These are phyloP conservation scores for Gryllus bimaculatus DNA, from an alignment of 1,140 invertebrate genomes.

Conservation along the genomic window DNA sequence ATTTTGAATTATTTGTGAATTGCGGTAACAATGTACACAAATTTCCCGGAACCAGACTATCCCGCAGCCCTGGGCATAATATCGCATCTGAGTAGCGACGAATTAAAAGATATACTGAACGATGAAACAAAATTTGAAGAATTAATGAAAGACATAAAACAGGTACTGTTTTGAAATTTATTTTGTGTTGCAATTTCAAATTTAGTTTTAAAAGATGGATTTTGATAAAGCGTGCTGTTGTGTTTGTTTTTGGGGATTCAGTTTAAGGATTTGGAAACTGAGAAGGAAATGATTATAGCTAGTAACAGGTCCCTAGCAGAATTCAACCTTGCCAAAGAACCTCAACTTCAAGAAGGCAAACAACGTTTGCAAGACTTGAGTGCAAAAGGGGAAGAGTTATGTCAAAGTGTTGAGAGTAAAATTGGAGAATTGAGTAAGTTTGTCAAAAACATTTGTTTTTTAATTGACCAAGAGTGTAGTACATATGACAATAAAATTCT, in stretches of 20 bases:
- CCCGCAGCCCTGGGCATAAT: slow-evolving; percentile 41
- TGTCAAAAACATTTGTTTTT: too few relatives aligned
- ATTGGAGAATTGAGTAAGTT: slow-evolving; percentile 30
- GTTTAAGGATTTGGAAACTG: slow-evolving; percentile 66
- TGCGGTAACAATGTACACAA: slow-evolving; percentile 11
- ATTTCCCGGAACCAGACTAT: slow-evolving; percentile 32
- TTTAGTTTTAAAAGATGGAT: background rate
- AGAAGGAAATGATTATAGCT: slow-evolving; percentile 76
- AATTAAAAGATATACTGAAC: slow-evolving; percentile 74
- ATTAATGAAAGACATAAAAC: slow-evolving; percentile 64
- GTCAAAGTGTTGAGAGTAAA: slow-evolving; percentile 51
- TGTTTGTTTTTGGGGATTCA: slow-evolving; percentile 32
- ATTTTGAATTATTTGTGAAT: background rate
- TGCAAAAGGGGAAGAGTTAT: slow-evolving; percentile 55
- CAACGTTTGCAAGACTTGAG: slow-evolving; percentile 55
- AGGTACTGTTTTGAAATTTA: slow-evolving; percentile 43
- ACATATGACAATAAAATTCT: too few relatives aligned
- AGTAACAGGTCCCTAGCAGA: slow-evolving; percentile 80
- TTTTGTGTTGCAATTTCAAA: background rate
- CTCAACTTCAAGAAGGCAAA: slow-evolving; percentile 62
- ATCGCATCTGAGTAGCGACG: slow-evolving; percentile 52
- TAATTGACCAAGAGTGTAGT: too few relatives aligned
- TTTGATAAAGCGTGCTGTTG: background rate
- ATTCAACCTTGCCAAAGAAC: slow-evolving; percentile 73
- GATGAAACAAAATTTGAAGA: slow-evolving; percentile 74